A percentile compares a stretch with the other conserved stretches of the same genome.
Conservation (phyloP, 2,888 invertebrate genomes). For the Horisme vitalbata region DNA sequence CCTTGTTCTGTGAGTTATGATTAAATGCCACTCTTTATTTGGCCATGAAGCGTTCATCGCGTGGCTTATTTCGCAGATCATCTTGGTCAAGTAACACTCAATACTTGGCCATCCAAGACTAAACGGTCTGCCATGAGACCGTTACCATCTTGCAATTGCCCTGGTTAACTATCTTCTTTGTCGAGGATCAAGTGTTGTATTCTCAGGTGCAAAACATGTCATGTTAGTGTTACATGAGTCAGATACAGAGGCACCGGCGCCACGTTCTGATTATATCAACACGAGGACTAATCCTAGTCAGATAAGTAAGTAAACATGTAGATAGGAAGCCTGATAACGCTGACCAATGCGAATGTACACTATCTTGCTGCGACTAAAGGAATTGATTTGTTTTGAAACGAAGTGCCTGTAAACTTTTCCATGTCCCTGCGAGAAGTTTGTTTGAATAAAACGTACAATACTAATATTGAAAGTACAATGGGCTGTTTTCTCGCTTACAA, state of each 20-base stretch:
- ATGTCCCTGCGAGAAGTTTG: too few species aligned
- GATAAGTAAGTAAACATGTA: slow-evolving; percentile 22
- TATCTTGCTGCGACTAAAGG: not conserved
- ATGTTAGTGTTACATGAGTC: slow-evolving; percentile 25
- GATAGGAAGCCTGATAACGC: slow-evolving; percentile 13
- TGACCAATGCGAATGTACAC: slow-evolving; percentile 12
- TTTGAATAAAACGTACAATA: too few species aligned
- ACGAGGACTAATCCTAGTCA: slow-evolving; percentile 24
- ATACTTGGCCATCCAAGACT: too few species aligned
- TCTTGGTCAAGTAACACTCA: too few species aligned
- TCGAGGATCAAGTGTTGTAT: slow-evolving; percentile 2
- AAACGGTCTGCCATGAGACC: not conserved
- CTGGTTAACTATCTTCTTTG: slow-evolving; percentile 3
- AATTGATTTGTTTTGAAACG: not conserved
- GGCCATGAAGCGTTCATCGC: too few species aligned
- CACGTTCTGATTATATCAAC: slow-evolving; percentile 33
- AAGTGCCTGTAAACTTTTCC: too few species aligned
- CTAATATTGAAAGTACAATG: too few species aligned
- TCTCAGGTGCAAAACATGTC: not conserved
- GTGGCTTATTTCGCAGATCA: too few species aligned
- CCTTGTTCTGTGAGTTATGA: too few species aligned
- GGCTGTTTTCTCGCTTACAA: too few species aligned
- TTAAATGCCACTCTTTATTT: too few species aligned
- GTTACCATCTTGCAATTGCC: slow-evolving; percentile 1
- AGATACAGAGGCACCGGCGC: slow-evolving; percentile 21